Conservation (phyloP, 1,140 invertebrate genomes). For the Sinella curviseta region DNA sequence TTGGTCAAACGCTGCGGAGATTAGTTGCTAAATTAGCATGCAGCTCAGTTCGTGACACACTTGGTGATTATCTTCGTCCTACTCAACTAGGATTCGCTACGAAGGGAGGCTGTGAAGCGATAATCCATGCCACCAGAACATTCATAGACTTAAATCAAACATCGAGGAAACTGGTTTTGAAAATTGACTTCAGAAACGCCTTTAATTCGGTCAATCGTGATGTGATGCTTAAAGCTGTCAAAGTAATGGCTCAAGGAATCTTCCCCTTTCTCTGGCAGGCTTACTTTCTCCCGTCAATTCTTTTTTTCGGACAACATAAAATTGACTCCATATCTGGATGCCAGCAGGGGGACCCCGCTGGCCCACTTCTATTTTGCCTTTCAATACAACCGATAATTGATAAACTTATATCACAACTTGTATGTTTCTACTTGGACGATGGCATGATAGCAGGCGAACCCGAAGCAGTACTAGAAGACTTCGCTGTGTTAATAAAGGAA, state of each 20-base stretch:
- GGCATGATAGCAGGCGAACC: constrained; percentile 1
- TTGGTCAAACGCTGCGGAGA: not conserved
- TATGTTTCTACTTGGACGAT: not conserved
- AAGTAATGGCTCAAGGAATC: not conserved
- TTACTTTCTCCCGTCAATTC: not conserved
- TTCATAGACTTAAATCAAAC: not conserved
- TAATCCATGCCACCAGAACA: not conserved
- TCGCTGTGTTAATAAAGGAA: not conserved
- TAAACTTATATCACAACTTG: not conserved
- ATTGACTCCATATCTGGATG: not conserved
- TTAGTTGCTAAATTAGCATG: constrained; percentile 18
- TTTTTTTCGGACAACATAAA: not conserved
- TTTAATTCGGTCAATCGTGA: not conserved
- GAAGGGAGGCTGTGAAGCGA: constrained; percentile 8
- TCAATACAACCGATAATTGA: not conserved
- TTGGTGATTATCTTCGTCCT: not conserved
- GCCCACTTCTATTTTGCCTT: not conserved
- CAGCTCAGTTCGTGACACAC: not conserved
- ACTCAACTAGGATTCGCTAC: constrained; percentile 23
- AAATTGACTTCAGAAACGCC: constrained; percentile 29
- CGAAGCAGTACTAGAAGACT: not conserved
- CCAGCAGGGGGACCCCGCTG: constrained; percentile 18
- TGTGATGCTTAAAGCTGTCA: not conserved
- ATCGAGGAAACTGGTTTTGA: not conserved
- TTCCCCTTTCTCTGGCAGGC: not conserved